Evolutionary conservation across 1,140 invertebrate genomes (phyloP).

Genomic region (Meloidogyne hapla): DNA sequence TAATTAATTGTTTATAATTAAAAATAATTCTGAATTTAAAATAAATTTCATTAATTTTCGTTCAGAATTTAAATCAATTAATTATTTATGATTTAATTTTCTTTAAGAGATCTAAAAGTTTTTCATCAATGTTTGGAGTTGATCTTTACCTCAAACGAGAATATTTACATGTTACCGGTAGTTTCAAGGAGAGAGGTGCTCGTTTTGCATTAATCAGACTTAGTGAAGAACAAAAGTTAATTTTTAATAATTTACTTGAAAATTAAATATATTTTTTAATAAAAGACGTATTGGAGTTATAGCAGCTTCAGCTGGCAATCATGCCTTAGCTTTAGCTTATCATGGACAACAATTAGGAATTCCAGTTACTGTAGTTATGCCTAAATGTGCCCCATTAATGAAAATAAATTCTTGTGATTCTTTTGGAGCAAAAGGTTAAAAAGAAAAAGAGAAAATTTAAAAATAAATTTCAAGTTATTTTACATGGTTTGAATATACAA

Average conservation of each 20-base stretch:
- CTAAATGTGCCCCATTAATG: conserved; percentile 84
- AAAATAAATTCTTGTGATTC: conserved; percentile 82
- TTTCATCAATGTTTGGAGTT: conserved; percentile 63
- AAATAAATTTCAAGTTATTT: conserved; percentile 69
- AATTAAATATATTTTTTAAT: too few species aligned
- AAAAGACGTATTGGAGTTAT: conserved; percentile 75
- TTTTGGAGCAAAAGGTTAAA: conserved; percentile 73
- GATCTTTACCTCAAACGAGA: conserved; percentile 67
- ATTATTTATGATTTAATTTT: too few species aligned
- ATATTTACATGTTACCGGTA: conserved; percentile 85
- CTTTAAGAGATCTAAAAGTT: conserved; percentile 81
- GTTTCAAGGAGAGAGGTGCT: conserved; percentile 88
- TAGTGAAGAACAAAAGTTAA: conserved; percentile 25
- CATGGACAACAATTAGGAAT: conserved; percentile 79
- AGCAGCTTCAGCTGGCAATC: conserved; percentile 75
- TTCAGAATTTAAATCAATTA: too few species aligned
- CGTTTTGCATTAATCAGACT: conserved; percentile 79
- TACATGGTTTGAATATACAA: conserved; percentile 79
- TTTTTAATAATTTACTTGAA: not conserved
- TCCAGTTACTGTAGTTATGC: conserved; percentile 89
- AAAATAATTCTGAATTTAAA: too few species aligned
- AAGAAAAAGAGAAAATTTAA: not conserved
- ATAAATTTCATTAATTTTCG: too few species aligned
- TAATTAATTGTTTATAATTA: too few species aligned
- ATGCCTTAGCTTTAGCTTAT: conserved; percentile 82